Evolutionary conservation across 1,140 invertebrate genomes (phyloP), one percentile per base, ranked within the genome.

Genomic region (Plodia interpunctella): DNA sequence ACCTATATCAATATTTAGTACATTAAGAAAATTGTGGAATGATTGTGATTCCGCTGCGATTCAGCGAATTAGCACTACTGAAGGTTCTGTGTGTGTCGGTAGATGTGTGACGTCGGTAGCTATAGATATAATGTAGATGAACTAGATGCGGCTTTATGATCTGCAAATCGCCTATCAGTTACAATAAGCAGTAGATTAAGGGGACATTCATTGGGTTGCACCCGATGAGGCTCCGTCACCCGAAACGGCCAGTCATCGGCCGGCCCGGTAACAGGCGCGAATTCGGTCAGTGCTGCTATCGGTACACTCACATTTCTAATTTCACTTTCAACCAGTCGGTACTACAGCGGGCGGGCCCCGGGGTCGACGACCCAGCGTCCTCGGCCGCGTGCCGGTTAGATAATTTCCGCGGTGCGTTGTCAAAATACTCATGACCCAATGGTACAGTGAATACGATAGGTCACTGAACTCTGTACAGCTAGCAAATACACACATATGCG

Each of bases 361-460:
- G 74, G 63, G 86, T 88, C 83, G 71, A 74, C 80, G 82, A 76
- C 74, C 83, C 71, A 59, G 62, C 72, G 86, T 87, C 82, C 83
- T 87, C 83, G 72, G 70, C 68, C 80, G 84, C 76, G 83, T 86
- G 83, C 86, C 81, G 83, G 82, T 88, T 88, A 88, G 83, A 88
- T 88, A 88, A 88, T 88, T 88, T 83, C 81, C 83, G 79, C 78
- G 78, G 76, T 81, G 77, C 86, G 81, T 86, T 88, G 86, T 88
- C 86, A 88, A 88, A 88, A 87, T 88, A 88, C 81, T 86, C 79
- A 76, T 88, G 83, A 87, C 86, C 86, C 74, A 88, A 82, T 88
- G 86, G 78, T 87, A 88, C 83, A 87, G 72, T 88, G 83, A 88
- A 78, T 81, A 75, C 76, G 72, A 35, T 69, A 62, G 82, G 74